Percentiles rank a stretch among this genome's conserved stretches.
phyloP scores from a whole-genome alignment of 2,888 invertebrate species.

The Cryptocephalus primarius region DNA sequence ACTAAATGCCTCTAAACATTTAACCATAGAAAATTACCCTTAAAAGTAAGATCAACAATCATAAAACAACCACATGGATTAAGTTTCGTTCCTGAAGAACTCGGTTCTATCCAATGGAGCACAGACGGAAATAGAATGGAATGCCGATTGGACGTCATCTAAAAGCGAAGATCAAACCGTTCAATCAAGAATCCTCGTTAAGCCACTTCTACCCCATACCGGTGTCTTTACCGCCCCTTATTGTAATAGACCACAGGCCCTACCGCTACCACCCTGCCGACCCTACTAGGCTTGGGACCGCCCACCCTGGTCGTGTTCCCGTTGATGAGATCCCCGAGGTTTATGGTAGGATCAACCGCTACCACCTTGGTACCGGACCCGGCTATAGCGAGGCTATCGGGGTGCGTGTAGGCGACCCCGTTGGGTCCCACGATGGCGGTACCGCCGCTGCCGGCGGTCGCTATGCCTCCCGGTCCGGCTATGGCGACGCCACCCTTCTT shows the following conservation, averaged over 20 bases:
- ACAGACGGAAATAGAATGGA: too few relatives aligned
- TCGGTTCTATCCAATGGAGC: too few relatives aligned
- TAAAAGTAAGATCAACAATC: too few relatives aligned
- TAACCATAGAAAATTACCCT: too few relatives aligned
- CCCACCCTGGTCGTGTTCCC: conserved; percentile 24
- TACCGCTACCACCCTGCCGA: conserved; percentile 60
- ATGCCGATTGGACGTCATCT: too few relatives aligned
- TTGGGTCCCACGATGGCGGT: conserved; percentile 73
- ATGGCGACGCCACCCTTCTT: conserved; percentile 68
- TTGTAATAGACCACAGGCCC: conserved; percentile 63
- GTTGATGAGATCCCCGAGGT: conserved; percentile 45
- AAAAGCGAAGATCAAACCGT: too few relatives aligned
- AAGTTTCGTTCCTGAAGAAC: too few relatives aligned
- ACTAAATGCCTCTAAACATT: too few relatives aligned
- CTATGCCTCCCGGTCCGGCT: conserved; percentile 72
- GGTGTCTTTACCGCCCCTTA: conserved; percentile 17
- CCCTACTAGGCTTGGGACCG: conserved; percentile 36
- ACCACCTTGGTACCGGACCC: conserved; percentile 63
- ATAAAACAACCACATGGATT: too few relatives aligned
- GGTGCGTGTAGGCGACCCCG: conserved; percentile 64
- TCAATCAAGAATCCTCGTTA: not conserved
- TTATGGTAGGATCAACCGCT: conserved; percentile 50
- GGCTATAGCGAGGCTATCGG: conserved; percentile 63
- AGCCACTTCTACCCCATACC: not conserved
- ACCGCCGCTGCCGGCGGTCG: conserved; percentile 68